Evolutionary conservation across 2,888 invertebrate species (phyloP).

Genomic region (Pristionchus maxplancki): DNA sequence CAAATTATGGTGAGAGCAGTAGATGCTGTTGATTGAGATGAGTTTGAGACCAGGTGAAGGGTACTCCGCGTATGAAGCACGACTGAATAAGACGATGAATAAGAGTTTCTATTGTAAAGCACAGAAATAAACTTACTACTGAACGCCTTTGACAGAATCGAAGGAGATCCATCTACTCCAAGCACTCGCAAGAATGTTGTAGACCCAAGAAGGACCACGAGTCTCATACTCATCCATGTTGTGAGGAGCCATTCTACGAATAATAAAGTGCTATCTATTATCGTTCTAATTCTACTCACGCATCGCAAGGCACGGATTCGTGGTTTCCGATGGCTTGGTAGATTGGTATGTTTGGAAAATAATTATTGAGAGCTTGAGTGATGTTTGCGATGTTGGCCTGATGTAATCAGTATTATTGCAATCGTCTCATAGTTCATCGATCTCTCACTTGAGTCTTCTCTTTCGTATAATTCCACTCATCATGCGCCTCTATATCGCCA

Average conservation of each 20-base stretch:
- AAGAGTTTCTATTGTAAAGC: neutral
- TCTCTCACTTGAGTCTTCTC: slow-evolving; percentile 78
- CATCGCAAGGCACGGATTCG: slow-evolving; percentile 94
- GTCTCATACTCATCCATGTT: slow-evolving; percentile 71
- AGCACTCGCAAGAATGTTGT: slow-evolving; percentile 84
- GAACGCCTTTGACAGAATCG: slow-evolving; percentile 63
- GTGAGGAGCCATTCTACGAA: slow-evolving; percentile 79
- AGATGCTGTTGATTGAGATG: slow-evolving; percentile 74
- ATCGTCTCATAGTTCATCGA: no score
- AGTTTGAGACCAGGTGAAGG: slow-evolving; percentile 79
- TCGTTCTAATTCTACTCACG: slow-evolving; percentile 81
- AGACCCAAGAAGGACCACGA: slow-evolving; percentile 86
- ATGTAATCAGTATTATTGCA: no score
- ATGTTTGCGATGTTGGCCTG: slow-evolving; percentile 65
- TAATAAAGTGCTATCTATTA: neutral
- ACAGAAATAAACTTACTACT: slow-evolving; percentile 60
- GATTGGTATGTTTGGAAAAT: slow-evolving; percentile 89
- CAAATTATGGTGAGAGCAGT: slow-evolving; percentile 78
- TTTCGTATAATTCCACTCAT: slow-evolving; percentile 91
- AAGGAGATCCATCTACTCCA: slow-evolving; percentile 89
- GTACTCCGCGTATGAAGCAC: slow-evolving; percentile 87
- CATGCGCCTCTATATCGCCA: slow-evolving; percentile 93
- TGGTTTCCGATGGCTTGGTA: slow-evolving; percentile 96
- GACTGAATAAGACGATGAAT: no score
- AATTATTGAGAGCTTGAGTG: slow-evolving; percentile 70